Base-by-base conservation (phyloP, 2,888 invertebrate genomes). In the Ptychoptera contaminata region DNA sequence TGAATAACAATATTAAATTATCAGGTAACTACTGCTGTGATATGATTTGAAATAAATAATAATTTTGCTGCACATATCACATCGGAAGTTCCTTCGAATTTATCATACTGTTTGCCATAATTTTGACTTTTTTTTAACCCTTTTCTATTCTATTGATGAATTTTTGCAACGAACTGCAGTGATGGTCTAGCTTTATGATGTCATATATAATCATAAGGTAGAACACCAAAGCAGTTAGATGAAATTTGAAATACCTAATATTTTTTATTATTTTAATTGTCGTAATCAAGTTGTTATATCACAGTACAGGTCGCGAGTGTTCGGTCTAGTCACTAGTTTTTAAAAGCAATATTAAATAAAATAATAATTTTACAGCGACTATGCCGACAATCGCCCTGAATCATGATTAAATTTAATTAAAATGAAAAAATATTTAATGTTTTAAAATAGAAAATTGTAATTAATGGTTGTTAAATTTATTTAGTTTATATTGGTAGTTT, bases 1-100 rank as follows among this genome's bases (percentile, higher is more conserved):
- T 23, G 23, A 23, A 23, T 23, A 7, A 23, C 23, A 23, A 23
- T 23, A 37, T 32, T 16, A 32, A 44, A 44, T 40, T 45, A 37
- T 40, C 45, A 56, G 58, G 58, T 60, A 63, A 64, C 63, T 61
- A 58, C 55, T 57, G 61, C 64, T 66, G 66, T 65, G 66, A 66
- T 66, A 63, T 59, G 46, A 37, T 37, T 29, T 15, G 43, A 15
- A 46, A 38, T 12, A 51, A 47, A 42, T 44, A 23, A 23, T 23
- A 23, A 23, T 23, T 23, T 23, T 23, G 23, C 23, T 23, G 7
- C 46, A 59, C 61, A 64, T 51, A 58, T 59, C 62, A 59, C 61
- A 47, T 51, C 60, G 56, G 55, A 44, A 64, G 62, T 63, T 58
- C 61, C 63, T 59, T 50, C 50, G 7, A 42, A 42, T 16, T 42